Conservation (phyloP, 1,140 invertebrate genomes). For the Arion vulgaris region DNA sequence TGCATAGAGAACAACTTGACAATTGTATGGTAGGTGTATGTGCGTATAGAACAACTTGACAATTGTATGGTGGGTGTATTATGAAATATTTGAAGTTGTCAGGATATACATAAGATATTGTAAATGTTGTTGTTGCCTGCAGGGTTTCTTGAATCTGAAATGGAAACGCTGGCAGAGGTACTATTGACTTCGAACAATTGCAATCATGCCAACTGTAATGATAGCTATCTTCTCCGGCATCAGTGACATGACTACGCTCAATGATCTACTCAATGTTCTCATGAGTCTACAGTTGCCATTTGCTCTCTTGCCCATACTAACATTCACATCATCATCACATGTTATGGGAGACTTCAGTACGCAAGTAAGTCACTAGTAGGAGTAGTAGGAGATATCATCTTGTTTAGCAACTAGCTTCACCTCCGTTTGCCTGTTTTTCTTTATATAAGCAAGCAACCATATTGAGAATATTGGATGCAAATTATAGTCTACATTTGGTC, state of each 20-base stretch:
- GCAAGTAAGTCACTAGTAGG: slow-evolving; percentile 59
- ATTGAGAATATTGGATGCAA: too few species aligned
- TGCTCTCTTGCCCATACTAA: slow-evolving; percentile 87
- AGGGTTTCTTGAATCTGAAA: slow-evolving; percentile 90
- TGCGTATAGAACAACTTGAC: too few species aligned
- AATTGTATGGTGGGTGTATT: too few species aligned
- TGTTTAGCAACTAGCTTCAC: too few species aligned
- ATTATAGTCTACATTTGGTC: too few species aligned
- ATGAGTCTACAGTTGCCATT: slow-evolving; percentile 85
- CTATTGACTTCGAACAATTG: slow-evolving; percentile 88
- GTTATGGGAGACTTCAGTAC: slow-evolving; percentile 80
- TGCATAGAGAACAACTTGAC: too few species aligned
- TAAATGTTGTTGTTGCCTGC: slow-evolving; percentile 4
- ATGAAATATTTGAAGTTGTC: too few species aligned
- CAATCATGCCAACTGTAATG: slow-evolving; percentile 90
- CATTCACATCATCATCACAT: slow-evolving; percentile 85
- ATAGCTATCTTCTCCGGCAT: slow-evolving; percentile 84
- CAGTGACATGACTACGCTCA: slow-evolving; percentile 85
- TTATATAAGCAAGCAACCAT: too few species aligned
- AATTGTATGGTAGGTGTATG: too few species aligned
- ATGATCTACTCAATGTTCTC: slow-evolving; percentile 91
- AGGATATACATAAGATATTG: too few species aligned
- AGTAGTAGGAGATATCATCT: too few species aligned
- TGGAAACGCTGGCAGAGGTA: slow-evolving; percentile 91
- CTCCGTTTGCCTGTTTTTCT: too few species aligned